These are phyloP conservation scores for Acrobasis suavella DNA, from an alignment of 2,888 invertebrate genomes.

Conservation along the genomic window DNA sequence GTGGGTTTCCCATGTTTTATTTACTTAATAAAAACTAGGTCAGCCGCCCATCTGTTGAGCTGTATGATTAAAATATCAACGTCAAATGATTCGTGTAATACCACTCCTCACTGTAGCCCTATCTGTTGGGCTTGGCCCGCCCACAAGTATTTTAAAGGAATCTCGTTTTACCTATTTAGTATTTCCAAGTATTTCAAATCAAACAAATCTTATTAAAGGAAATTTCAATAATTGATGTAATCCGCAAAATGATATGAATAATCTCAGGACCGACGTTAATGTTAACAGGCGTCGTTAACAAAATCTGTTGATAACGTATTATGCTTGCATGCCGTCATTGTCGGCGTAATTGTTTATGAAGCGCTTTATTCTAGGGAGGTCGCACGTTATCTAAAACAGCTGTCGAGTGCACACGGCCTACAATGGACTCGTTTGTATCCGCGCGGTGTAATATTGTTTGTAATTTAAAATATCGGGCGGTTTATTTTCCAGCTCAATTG, in stretches of 20 bases:
- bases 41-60: conserved; percentile 42
- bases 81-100: conserved; percentile 50
- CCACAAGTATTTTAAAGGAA: conserved; percentile 7
- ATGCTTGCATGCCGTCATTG: conserved; percentile 14
- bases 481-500: conserved; percentile 71
- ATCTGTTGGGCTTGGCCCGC: conserved; percentile 38
- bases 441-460: conserved; percentile 73
- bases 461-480: conserved; percentile 75
- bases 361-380: conserved; percentile 68
- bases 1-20: neutral
- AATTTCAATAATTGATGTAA: too few relatives aligned
- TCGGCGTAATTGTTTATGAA: conserved; percentile 21
- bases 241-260: too few relatives aligned
- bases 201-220: too few relatives aligned
- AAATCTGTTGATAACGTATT: conserved; percentile 2
- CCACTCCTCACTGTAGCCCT: conserved; percentile 38
- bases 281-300: neutral
- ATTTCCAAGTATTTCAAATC: too few relatives aligned
- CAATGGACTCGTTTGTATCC: conserved; percentile 75
- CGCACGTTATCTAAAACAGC: conserved; percentile 79
- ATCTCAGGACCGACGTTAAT: too few relatives aligned
- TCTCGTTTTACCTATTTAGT: neutral
- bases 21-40: conserved; percentile 30
- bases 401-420: conserved; percentile 70
- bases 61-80: conserved; percentile 48